Evolutionary conservation across 2,113 vertebrate genomes (phyloP).

Genomic region (Caranx melampygus): DNA sequence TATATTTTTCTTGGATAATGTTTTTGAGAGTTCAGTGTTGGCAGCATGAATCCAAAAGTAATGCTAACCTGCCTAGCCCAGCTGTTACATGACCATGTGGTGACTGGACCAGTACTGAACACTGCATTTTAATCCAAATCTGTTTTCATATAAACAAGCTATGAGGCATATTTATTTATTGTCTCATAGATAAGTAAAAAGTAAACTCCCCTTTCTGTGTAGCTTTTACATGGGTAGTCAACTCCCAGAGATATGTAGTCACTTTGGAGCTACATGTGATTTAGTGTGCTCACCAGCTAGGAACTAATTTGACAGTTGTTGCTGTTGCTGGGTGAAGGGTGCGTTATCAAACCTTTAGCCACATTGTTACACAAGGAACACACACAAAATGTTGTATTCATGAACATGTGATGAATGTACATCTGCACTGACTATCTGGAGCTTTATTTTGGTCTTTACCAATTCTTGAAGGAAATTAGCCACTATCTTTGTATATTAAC

Average conservation of each 20-base stretch:
- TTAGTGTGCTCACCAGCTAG: no score
- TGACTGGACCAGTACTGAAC: neutral
- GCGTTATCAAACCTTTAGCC: no score
- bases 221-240: no score
- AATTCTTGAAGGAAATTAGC: neutral
- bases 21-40: neutral
- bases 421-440: no score
- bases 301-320: neutral
- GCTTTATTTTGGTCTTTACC: neutral
- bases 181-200: neutral
- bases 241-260: no score
- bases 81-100: neutral
- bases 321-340: neutral
- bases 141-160: neutral
- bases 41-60: neutral
- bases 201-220: neutral
- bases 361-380: no score
- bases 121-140: neutral
- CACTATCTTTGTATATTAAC: no score
- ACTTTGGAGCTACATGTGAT: neutral
- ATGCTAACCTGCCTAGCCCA: neutral
- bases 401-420: no score
- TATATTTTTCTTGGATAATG: conserved; percentile 6
- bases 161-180: neutral
- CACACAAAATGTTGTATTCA: no score